phyloP scores from a whole-genome alignment of 35 echinoderm and acorn worm species.

The Ptychodera flava region DNA sequence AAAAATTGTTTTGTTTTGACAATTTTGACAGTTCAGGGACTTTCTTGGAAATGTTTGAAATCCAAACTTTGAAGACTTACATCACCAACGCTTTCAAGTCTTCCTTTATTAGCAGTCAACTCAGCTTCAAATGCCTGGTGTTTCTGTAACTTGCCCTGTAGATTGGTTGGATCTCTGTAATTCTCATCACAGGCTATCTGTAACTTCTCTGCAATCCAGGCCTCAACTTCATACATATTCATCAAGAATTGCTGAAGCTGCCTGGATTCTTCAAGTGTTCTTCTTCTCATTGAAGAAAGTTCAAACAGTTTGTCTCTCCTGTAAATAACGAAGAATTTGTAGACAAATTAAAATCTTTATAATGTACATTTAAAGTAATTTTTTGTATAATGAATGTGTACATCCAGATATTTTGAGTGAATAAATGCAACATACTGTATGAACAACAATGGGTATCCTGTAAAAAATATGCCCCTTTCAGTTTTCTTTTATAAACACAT shows the following conservation, averaged over 20 bases:
- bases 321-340: not conserved
- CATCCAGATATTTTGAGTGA: too few species aligned
- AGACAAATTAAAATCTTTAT: too few species aligned
- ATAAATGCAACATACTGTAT: too few species aligned
- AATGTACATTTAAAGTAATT: too few species aligned
- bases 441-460: too few species aligned
- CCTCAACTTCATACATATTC: conserved; percentile 63
- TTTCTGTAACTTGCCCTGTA: conserved; percentile 76
- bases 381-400: too few species aligned
- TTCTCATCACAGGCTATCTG: conserved; percentile 64
- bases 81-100: conserved; percentile 14
- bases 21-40: too few species aligned
- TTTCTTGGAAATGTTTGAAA: too few species aligned
- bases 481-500: too few species aligned
- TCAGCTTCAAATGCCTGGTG: conserved; percentile 80
- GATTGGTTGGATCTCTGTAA: conserved; percentile 61
- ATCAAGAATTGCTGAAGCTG: conserved; percentile 60
- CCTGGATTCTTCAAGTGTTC: conserved; percentile 41
- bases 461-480: too few species aligned
- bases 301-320: conserved; percentile 61
- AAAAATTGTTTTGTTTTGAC: too few species aligned
- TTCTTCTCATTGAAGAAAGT: conserved; percentile 10
- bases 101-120: conserved; percentile 55
- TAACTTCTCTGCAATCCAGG: conserved; percentile 80
- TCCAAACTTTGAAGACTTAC: too few species aligned